These are phyloP conservation scores for Sebastiscus tertius DNA, from an alignment of 2,797 vertebrate species.

Conservation along the genomic window DNA sequence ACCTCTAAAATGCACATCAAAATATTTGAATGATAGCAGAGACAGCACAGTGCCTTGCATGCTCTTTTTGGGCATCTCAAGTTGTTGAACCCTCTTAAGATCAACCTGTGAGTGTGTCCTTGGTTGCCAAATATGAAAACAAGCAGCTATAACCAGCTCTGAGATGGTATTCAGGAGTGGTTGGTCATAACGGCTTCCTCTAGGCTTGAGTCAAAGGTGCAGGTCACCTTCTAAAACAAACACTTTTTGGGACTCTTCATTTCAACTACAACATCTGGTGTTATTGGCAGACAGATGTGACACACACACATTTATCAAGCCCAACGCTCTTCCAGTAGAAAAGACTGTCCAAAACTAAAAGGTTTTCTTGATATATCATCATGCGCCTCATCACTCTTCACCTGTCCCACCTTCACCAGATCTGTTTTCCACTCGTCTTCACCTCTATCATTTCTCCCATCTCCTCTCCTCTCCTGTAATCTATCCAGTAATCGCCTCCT, in stretches of 20 bases:
- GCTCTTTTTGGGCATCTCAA: too few species aligned
- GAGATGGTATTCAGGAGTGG: neutral
- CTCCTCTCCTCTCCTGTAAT: slow-evolving; percentile 11
- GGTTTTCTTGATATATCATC: slow-evolving; percentile 29
- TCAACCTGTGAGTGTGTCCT: too few species aligned
- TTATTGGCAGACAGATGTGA: neutral
- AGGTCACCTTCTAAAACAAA: neutral
- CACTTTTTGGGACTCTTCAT: neutral
- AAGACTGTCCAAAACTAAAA: neutral
- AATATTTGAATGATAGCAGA: neutral
- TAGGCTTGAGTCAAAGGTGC: neutral
- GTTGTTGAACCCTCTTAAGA: too few species aligned
- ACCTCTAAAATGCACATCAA: slow-evolving; percentile 7
- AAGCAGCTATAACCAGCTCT: neutral
- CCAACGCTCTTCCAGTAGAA: neutral
- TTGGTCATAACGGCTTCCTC: neutral
- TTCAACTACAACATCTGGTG: neutral
- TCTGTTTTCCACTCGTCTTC: neutral
- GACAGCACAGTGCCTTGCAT: rapidly evolving
- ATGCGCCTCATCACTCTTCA: slow-evolving; percentile 16
- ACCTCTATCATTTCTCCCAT: neutral
- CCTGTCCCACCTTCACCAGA: slow-evolving; percentile 4
- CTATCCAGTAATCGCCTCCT: slow-evolving; percentile 15
- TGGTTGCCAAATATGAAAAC: too few species aligned
- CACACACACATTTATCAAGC: neutral